A percentile compares a stretch with the other conserved stretches of the same genome.
Conservation (phyloP, 2,797 vertebrate species). For the Danionella dracula region DNA sequence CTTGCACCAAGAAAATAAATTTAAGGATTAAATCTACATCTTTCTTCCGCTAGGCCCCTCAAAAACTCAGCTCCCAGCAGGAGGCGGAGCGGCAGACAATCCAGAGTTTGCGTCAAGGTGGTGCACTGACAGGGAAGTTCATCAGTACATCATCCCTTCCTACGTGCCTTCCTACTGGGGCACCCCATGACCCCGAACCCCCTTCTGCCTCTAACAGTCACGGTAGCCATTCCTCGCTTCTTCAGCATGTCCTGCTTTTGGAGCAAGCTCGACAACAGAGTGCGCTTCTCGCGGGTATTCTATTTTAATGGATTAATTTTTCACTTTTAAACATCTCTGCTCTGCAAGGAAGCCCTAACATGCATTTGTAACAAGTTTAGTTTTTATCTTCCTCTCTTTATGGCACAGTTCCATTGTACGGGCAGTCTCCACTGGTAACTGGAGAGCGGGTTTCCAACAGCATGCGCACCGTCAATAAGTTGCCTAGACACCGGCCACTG, state of each 20-base stretch:
- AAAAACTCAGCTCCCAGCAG: constrained; percentile 80
- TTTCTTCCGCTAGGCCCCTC: constrained; percentile 65
- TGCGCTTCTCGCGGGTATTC: constrained; percentile 78
- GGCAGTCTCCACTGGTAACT: constrained; percentile 84
- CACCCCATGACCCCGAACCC: constrained; percentile 75
- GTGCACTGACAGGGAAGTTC: constrained; percentile 84
- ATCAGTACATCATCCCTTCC: constrained; percentile 87
- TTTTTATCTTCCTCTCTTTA: too few relatives aligned
- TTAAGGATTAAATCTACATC: too few relatives aligned
- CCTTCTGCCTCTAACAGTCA: constrained; percentile 59
- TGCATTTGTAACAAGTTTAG: not conserved
- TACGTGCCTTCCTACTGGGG: constrained; percentile 69
- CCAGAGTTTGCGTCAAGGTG: constrained; percentile 79
- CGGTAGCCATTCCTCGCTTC: constrained; percentile 81
- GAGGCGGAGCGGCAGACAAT: constrained; percentile 84
- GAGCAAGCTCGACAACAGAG: constrained; percentile 92
- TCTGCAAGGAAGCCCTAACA: too few relatives aligned
- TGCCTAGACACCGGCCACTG: constrained; percentile 84
- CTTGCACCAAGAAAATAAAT: too few relatives aligned
- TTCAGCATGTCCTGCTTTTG: constrained; percentile 88
- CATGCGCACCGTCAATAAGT: constrained; percentile 78
- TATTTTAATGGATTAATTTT: not conserved
- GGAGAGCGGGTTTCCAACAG: constrained; percentile 76
- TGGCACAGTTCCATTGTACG: constrained; percentile 87
- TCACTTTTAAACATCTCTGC: not conserved